Evolutionary conservation across 2,888 invertebrate genomes (phyloP).

Genomic region (Metacarcinus magister): DNA sequence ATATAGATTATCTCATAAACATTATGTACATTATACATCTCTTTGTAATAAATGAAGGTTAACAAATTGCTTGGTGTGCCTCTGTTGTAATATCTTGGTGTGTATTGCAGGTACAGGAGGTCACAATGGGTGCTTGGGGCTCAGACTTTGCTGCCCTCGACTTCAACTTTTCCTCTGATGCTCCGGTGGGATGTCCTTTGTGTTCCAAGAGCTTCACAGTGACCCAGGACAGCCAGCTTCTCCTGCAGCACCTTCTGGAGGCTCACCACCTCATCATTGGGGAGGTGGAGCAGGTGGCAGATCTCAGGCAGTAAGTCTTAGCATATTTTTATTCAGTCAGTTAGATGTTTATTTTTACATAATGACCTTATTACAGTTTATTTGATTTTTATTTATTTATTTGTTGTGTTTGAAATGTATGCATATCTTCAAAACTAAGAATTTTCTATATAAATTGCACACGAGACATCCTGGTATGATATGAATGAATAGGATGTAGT

Average conservation of each 20-base stretch:
- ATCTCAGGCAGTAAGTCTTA: slow-evolving; percentile 83
- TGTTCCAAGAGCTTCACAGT: slow-evolving; percentile 76
- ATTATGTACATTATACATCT: too few relatives aligned
- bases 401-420: background rate
- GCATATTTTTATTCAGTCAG: background rate
- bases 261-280: slow-evolving; percentile 76
- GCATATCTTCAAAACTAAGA: background rate
- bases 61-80: too few relatives aligned
- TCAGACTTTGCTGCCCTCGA: slow-evolving; percentile 74
- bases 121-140: slow-evolving; percentile 44
- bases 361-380: background rate
- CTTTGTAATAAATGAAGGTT: too few relatives aligned
- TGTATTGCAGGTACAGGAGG: background rate
- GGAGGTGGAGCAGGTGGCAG: slow-evolving; percentile 77
- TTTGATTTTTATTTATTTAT: background rate
- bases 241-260: slow-evolving; percentile 72
- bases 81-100: background rate
- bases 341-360: background rate
- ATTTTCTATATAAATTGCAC: background rate
- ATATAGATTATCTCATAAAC: too few relatives aligned
- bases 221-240: slow-evolving; percentile 64
- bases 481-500: background rate
- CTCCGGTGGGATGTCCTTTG: slow-evolving; percentile 71
- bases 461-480: background rate
- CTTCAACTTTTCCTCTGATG: slow-evolving; percentile 75